These are phyloP conservation scores for Drosophila mercatorum DNA, from an alignment of 2,888 invertebrate genomes.

Conservation along the genomic window DNA sequence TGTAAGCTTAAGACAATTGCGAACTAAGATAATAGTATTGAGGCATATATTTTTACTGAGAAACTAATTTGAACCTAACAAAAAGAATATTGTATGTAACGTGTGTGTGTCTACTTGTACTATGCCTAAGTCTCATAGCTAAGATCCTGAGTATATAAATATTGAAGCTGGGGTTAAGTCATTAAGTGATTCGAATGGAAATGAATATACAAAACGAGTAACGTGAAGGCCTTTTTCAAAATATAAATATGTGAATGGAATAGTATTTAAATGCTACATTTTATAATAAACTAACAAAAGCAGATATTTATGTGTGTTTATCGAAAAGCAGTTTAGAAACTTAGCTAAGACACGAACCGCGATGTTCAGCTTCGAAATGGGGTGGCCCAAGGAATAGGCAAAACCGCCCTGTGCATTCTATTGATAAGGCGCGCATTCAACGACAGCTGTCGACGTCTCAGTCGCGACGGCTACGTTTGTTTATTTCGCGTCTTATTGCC, in stretches of 20 bases:
- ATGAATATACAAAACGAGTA: constrained; percentile 31
- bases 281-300: constrained; percentile 18
- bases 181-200: constrained; percentile 14
- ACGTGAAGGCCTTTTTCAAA: constrained; percentile 53
- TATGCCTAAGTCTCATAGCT: constrained; percentile 39
- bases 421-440: constrained; percentile 59
- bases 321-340: neutral
- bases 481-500: constrained; percentile 35
- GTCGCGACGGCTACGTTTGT: constrained; percentile 49
- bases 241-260: constrained; percentile 27
- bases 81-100: neutral
- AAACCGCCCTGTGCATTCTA: constrained; percentile 52
- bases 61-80: constrained; percentile 21
- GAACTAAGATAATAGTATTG: constrained; percentile 37
- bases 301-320: neutral
- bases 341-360: constrained; percentile 51
- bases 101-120: constrained; percentile 39
- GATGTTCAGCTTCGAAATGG: constrained; percentile 21
- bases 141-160: constrained; percentile 43
- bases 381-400: constrained; percentile 46
- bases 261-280: constrained; percentile 13
- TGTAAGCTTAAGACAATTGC: constrained; percentile 27
- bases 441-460: constrained; percentile 61
- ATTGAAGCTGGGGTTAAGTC: constrained; percentile 17
- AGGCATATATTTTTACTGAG: constrained; percentile 29